Base-by-base conservation (phyloP, 1,140 invertebrate species). In the Drosophila aff. region DNA sequence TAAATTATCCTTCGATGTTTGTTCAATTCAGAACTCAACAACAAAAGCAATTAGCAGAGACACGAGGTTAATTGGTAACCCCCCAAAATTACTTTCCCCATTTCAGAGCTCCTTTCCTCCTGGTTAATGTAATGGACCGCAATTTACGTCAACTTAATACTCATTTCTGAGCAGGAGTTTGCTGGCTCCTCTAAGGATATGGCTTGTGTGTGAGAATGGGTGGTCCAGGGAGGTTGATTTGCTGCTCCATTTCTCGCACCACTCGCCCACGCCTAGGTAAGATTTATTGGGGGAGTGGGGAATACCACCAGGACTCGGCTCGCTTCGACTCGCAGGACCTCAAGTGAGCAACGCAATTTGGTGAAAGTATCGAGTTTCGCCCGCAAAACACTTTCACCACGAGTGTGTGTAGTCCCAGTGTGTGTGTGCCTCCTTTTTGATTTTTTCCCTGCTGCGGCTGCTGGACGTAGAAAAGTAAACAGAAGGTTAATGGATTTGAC, bases 401-500 rank as follows among this genome's bases (percentile, higher is more conserved):
- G 15, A 16, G 18, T 38, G 52, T 53, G 33, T 16, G 13, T 33
- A 26, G 23, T 8, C 11, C 18, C 16, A 3, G 6, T 33, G 21
- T 28, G 16, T 21, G 23, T 40, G 10, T 15, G 15, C n/a, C 46
- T 74, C 50, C 65, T 67, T 69, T 55, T 75, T 63, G 73, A 67
- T 55, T 83, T 83, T 82, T 79, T 79, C 38, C 62, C 63, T 58
- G 53, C 73, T 75, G 52, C 72, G 28, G 21, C 58, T 52, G 40
- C 68, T 81, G 72, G 79, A 83, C 89, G 89, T 91, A 85, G 90
- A 92, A 92, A 92, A 92, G 91, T 92, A 92, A 92, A 92, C 81
- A 92, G 91, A 90, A 92, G 91, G 91, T 92, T 92, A 92, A 92
- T 92, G 91, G 91, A 92, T 91, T 91, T 92, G 91, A 92, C 91